A percentile compares a stretch with the other conserved stretches of the same genome.
Evolutionary conservation across 2,797 vertebrate species (phyloP).

Genomic region (Coreius guichenoti): DNA sequence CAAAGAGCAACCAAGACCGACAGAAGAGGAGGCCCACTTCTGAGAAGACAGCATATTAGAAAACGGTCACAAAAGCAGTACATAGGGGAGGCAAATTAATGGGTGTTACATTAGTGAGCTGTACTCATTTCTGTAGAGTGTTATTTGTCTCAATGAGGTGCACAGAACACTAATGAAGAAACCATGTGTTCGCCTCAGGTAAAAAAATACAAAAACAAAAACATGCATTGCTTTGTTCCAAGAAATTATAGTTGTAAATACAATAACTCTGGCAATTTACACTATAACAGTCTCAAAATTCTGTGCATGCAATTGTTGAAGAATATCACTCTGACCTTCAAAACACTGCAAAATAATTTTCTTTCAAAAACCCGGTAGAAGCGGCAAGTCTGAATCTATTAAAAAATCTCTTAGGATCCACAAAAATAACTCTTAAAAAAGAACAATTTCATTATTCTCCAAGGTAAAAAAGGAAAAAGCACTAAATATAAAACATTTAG

Average conservation of each 20-base stretch:
- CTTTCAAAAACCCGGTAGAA: not conserved
- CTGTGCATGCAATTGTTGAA: not conserved
- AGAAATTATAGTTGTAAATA: constrained; percentile 1
- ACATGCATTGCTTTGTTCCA: not conserved
- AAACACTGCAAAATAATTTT: not conserved
- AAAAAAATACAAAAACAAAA: constrained; percentile 31
- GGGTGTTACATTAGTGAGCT: not conserved
- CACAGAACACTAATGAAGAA: not conserved
- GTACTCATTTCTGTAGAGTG: constrained; percentile 10
- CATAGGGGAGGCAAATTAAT: not conserved
- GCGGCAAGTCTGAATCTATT: constrained; percentile 2
- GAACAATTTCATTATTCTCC: not conserved
- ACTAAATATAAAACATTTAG: not conserved
- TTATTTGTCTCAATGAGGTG: not conserved
- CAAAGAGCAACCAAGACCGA: constrained; percentile 62
- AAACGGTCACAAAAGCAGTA: not conserved
- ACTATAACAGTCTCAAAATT: not conserved
- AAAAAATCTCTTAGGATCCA: constrained; percentile 4
- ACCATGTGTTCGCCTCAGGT: constrained; percentile 14
- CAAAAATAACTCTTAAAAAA: constrained; percentile 7
- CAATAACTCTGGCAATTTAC: not conserved
- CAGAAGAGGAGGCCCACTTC: constrained; percentile 35
- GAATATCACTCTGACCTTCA: constrained; percentile 22
- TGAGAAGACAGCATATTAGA: constrained; percentile 22
- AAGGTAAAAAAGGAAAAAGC: not conserved